Conservation (phyloP, 1,140 invertebrate genomes). For the Ceratosolen fusciceps region DNA sequence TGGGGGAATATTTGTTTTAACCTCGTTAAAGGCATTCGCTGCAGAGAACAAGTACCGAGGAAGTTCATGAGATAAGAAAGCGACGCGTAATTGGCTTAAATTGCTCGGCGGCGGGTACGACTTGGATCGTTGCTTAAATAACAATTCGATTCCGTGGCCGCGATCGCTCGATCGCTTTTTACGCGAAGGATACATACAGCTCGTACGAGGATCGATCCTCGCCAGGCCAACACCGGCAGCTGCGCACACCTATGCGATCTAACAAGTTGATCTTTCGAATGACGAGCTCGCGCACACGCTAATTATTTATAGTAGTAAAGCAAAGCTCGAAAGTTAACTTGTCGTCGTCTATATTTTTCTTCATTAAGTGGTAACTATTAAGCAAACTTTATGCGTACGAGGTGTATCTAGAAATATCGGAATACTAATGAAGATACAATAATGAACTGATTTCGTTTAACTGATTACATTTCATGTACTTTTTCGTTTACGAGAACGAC, state of each 20-base stretch:
- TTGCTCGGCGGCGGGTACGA: background rate
- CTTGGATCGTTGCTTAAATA: background rate
- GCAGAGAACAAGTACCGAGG: background rate
- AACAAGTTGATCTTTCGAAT: background rate
- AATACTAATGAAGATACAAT: no score
- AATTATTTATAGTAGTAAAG: background rate
- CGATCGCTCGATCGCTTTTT: conserved; percentile 31
- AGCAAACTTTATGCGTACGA: no score
- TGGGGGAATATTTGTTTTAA: background rate
- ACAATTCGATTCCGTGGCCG: conserved; percentile 5
- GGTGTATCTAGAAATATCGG: no score
- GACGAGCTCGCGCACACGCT: background rate
- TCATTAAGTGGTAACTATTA: no score
- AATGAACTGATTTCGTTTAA: no score
- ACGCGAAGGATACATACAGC: background rate
- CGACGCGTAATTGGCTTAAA: conserved; percentile 29
- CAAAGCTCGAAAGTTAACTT: no score
- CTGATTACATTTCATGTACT: no score
- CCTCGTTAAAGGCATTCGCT: conserved; percentile 21
- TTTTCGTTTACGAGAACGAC: no score
- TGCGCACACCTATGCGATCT: background rate
- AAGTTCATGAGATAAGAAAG: background rate
- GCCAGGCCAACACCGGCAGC: background rate
- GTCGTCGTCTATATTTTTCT: no score
- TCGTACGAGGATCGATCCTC: no score